Evolutionary conservation across 37 sponge, comb jelly and placozoan genomes (phyloP).

Genomic region (Cladorhizidae sp.): DNA sequence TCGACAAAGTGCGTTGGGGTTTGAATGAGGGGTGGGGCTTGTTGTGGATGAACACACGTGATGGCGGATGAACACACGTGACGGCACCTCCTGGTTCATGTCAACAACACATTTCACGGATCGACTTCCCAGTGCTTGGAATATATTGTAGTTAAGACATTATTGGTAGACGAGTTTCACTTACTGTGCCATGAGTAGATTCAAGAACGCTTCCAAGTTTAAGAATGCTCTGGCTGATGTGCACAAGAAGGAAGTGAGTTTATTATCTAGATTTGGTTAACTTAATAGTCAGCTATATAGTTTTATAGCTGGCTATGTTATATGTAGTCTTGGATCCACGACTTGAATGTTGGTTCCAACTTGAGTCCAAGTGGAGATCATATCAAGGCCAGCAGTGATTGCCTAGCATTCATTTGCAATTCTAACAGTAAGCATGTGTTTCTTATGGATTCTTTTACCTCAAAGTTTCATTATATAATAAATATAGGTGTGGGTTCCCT

Average conservation of each 20-base stretch:
- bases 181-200: constrained; percentile 92
- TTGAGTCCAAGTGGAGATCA: constrained; percentile 54
- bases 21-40: too few relatives aligned
- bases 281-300: not conserved
- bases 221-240: constrained; percentile 69
- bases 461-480: not conserved
- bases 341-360: constrained; percentile 70
- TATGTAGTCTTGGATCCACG: constrained; percentile 73
- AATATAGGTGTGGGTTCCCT: constrained; percentile 62
- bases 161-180: too few relatives aligned
- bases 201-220: constrained; percentile 81
- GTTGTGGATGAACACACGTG: too few relatives aligned
- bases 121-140: too few relatives aligned
- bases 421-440: constrained; percentile 28
- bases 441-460: not conserved
- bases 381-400: constrained; percentile 66
- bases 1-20: too few relatives aligned
- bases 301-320: too few relatives aligned
- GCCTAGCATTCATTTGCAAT: constrained; percentile 69
- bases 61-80: too few relatives aligned
- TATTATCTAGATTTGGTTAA: not conserved
- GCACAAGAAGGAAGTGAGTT: constrained; percentile 77
- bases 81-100: too few relatives aligned
- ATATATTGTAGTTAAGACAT: too few relatives aligned
- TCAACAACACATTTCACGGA: too few relatives aligned